Evolutionary conservation across 2,113 vertebrate genomes (phyloP), one percentile per base, ranked within the genome.

Genomic region (Ia io): DNA sequence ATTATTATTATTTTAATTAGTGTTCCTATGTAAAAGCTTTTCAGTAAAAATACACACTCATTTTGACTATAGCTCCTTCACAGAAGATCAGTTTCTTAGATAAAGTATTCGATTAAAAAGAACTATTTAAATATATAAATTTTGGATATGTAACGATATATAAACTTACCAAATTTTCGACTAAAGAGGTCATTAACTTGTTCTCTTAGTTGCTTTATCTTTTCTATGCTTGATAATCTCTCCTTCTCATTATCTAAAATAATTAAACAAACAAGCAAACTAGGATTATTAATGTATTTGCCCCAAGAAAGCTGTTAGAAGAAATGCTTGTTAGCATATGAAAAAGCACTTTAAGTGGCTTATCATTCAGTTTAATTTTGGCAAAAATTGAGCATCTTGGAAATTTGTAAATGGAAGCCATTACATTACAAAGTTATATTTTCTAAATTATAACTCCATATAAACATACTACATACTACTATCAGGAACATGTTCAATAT

Each of bases 131-230:
- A 56, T 42, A 44, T 32, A 69, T 44, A 35, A 47, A 53, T 70
- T 78, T 13, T 59, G 20, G 61, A 35, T 53, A 77, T 3, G 1
- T 18, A 86, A 80, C 1, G 17, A 67, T 80, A 79, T 20, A 67
- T 70, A 63, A 77, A 98, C 98, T 98, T 98, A 99, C 98, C 98
- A 96, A 98, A 99, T 97, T 98, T 99, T 95, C 97, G 96, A 96
- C 98, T 98, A 90, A 99, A 99, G 95, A 99, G 98, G 59, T 98
- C 98, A 67, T 98, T 98, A 42, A 99, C 98, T 98, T 99, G 98
- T 86, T 99, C 98, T 97, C 98, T 98, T 91, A 99, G 87, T 28
- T 98, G 98, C 53, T 98, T 98, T 88, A 98, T 98, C 79, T 96
- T 99, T 93, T 99, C 98, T 49, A 94, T 96, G 96, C 97, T 98